Percentiles rank a stretch among this genome's conserved stretches.
phyloP scores from a whole-genome alignment of 2,888 invertebrate species.

The Chymomyza procnemis region DNA sequence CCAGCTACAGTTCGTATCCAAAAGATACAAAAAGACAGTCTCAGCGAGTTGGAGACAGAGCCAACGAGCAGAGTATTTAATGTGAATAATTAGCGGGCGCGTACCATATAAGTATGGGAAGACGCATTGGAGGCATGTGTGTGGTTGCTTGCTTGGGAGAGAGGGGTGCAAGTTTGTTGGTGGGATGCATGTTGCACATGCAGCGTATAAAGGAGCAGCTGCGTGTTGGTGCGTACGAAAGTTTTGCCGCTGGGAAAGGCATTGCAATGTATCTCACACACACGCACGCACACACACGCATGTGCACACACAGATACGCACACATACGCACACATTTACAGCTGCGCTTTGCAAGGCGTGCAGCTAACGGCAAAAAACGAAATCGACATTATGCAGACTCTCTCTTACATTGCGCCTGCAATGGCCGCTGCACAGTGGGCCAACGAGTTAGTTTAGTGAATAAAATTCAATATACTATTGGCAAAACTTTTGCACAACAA shows the following conservation, averaged over 20 bases:
- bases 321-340: background rate
- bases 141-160: slow-evolving; percentile 9
- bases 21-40: background rate
- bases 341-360: slow-evolving; percentile 5
- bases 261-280: slow-evolving; percentile 34
- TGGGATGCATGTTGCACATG: background rate
- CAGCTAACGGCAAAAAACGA: slow-evolving; percentile 70
- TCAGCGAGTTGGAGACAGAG: background rate
- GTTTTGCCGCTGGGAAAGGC: slow-evolving; percentile 63
- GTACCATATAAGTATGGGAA: slow-evolving; percentile 76
- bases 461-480: background rate
- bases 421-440: background rate
- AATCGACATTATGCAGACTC: slow-evolving; percentile 66
- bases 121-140: slow-evolving; percentile 30
- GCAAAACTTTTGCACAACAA: no score
- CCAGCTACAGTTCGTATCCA: slow-evolving; percentile 20
- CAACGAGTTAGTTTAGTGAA: background rate
- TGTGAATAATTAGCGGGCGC: slow-evolving; percentile 77
- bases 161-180: slow-evolving; percentile 22
- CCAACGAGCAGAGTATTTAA: slow-evolving; percentile 67
- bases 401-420: slow-evolving; percentile 30
- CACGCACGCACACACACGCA: slow-evolving; percentile 12
- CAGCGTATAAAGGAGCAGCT: slow-evolving; percentile 46
- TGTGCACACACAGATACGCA: slow-evolving; percentile 18
- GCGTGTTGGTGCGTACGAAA: slow-evolving; percentile 68